phyloP scores from a whole-genome alignment of 23 tunicate species.

The Aplidium turbinatum region DNA sequence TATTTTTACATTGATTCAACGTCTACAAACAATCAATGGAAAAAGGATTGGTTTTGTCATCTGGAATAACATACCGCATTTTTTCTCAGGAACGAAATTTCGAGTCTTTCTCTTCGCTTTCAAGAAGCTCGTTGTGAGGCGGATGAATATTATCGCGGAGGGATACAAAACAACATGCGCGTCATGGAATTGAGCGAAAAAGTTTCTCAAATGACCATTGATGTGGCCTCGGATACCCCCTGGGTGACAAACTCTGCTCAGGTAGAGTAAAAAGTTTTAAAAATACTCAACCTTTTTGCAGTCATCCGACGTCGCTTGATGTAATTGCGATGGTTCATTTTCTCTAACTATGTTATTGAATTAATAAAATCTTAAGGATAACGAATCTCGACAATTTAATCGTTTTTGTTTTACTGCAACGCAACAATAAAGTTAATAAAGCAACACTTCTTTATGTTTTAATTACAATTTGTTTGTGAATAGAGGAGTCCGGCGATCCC shows the following conservation, averaged over 20 bases:
- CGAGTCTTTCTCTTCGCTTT: constrained; percentile 41
- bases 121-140: constrained; percentile 50
- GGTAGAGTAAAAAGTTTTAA: constrained; percentile 9
- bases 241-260: constrained; percentile 51
- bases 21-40: too few relatives aligned
- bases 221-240: constrained; percentile 51
- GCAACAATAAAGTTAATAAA: too few relatives aligned
- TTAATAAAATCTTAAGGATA: neutral
- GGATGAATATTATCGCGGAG: constrained; percentile 70
- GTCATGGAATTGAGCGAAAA: constrained; percentile 57
- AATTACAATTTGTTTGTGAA: too few relatives aligned
- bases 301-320: too few relatives aligned
- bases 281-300: too few relatives aligned
- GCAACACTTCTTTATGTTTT: too few relatives aligned
- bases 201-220: constrained; percentile 62
- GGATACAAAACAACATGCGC: constrained; percentile 54
- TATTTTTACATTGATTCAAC: too few relatives aligned
- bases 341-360: neutral
- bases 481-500: too few relatives aligned
- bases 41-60: too few relatives aligned
- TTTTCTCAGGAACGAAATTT: constrained; percentile 44
- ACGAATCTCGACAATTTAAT: neutral
- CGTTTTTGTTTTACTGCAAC: too few relatives aligned
- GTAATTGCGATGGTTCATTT: too few relatives aligned
- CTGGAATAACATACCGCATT: too few relatives aligned